These are phyloP conservation scores for Aeoliscus strigatus DNA, from an alignment of 2,797 vertebrate species.

Conservation along the genomic window DNA sequence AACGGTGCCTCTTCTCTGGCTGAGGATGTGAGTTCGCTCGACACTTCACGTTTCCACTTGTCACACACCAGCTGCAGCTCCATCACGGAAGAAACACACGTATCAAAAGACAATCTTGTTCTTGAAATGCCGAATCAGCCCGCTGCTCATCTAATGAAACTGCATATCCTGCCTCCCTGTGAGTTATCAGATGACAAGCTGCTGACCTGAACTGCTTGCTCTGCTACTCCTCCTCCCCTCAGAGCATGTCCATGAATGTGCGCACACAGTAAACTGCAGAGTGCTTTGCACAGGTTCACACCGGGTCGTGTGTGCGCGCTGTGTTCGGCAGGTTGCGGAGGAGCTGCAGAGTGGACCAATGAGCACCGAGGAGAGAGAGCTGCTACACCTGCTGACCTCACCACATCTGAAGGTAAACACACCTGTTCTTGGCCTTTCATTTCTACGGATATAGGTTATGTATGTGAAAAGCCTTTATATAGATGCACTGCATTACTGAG, in stretches of 20 bases:
- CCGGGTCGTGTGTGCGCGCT: conserved; percentile 13
- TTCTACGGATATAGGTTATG: too few species aligned
- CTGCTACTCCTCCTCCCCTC: conserved; percentile 26
- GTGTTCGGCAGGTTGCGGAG: conserved; percentile 82
- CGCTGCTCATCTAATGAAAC: conserved; percentile 45
- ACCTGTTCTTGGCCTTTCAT: background rate
- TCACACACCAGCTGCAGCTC: too few species aligned
- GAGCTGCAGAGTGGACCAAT: conserved; percentile 88
- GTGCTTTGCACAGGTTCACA: conserved; percentile 5
- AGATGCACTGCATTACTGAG: too few species aligned
- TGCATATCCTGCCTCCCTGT: conserved; percentile 54
- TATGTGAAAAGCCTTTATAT: too few species aligned
- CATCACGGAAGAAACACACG: conserved; percentile 27
- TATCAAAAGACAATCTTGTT: conserved; percentile 53
- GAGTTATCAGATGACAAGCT: conserved; percentile 45
- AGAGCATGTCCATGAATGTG: conserved; percentile 23
- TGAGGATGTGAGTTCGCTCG: conserved; percentile 82
- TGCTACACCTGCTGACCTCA: conserved; percentile 86
- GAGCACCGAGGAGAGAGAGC: conserved; percentile 87
- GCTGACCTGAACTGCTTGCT: conserved; percentile 53
- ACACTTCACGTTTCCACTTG: too few species aligned
- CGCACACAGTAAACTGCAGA: conserved; percentile 7
- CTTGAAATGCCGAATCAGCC: too few species aligned
- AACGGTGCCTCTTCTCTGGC: conserved; percentile 88
- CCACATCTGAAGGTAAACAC: conserved; percentile 87